phyloP scores from a whole-genome alignment of 2,888 invertebrate species.

The Steinernema carpocapsae region DNA sequence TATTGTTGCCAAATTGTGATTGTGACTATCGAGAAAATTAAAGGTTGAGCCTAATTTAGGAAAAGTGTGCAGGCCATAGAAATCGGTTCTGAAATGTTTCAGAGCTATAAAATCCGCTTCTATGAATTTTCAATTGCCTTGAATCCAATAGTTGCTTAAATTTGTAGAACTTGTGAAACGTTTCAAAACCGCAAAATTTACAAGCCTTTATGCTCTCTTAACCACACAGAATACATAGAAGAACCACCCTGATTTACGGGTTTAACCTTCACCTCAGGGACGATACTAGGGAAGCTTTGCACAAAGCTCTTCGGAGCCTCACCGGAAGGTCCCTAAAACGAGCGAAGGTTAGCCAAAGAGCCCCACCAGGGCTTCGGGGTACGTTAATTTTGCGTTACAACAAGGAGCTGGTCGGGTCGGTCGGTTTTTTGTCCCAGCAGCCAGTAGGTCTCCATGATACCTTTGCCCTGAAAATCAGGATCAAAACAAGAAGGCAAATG shows the following conservation, averaged over 20 bases:
- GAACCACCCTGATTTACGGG: not conserved
- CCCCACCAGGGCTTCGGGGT: not conserved
- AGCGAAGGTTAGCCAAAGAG: not conserved
- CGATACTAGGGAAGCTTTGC: not conserved
- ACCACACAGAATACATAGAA: not conserved
- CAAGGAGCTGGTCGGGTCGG: not conserved
- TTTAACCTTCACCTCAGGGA: not conserved
- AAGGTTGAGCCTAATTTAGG: not conserved
- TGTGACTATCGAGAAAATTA: conserved; percentile 2
- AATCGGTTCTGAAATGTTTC: too few relatives aligned
- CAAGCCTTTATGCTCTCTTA: conserved; percentile 38
- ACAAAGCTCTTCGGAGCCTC: not conserved
- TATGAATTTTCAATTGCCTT: too few relatives aligned
- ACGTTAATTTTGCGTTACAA: not conserved
- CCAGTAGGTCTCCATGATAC: conserved; percentile 23
- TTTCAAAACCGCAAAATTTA: not conserved
- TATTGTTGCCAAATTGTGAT: conserved; percentile 17
- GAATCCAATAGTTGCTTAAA: not conserved
- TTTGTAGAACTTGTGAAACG: not conserved
- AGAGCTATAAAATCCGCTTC: too few relatives aligned
- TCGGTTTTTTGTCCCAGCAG: conserved; percentile 4
- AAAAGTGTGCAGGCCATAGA: not conserved
- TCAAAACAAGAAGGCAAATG: not conserved
- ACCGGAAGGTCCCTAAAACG: not conserved
- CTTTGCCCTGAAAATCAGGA: not conserved